Percentiles rank a stretch among this genome's conserved stretches.
Conservation (phyloP, 2,113 vertebrate genomes). For the Ornithorhynchus anatinus region DNA sequence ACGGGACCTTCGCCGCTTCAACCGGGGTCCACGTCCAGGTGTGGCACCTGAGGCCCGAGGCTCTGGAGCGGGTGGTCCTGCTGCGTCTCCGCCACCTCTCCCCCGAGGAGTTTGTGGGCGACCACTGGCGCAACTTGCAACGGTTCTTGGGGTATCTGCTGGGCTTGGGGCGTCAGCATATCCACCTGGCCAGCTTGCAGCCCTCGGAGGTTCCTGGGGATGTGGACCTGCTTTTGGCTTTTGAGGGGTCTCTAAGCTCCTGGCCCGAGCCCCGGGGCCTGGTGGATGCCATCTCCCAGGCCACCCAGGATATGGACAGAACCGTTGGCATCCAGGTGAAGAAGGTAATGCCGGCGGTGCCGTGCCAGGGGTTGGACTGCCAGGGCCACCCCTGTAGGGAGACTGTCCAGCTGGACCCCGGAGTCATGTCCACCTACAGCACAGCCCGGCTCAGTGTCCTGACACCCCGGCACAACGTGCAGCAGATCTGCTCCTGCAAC, state of each 20-base stretch:
- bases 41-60: constrained; percentile 77
- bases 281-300: constrained; percentile 66
- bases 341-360: constrained; percentile 75
- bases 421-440: constrained; percentile 79
- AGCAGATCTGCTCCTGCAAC: constrained; percentile 88
- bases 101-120: constrained; percentile 88
- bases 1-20: constrained; percentile 81
- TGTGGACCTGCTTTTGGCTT: constrained; percentile 82
- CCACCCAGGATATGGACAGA: constrained; percentile 78
- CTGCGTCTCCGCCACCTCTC: constrained; percentile 79
- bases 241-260: constrained; percentile 56
- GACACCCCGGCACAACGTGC: constrained; percentile 84
- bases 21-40: constrained; percentile 79
- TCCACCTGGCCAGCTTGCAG: constrained; percentile 92
- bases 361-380: constrained; percentile 80
- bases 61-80: constrained; percentile 79
- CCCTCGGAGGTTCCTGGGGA: constrained; percentile 62
- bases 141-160: constrained; percentile 79
- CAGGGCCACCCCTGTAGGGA: constrained; percentile 81
- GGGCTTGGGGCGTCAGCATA: constrained; percentile 74
- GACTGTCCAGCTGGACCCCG: constrained; percentile 77
- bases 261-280: constrained; percentile 66
- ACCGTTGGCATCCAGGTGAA: constrained; percentile 78
- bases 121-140: constrained; percentile 91
- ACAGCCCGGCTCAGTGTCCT: constrained; percentile 88